phyloP scores from a whole-genome alignment of 2,113 vertebrate genomes.

The Noctilio leporinus region DNA sequence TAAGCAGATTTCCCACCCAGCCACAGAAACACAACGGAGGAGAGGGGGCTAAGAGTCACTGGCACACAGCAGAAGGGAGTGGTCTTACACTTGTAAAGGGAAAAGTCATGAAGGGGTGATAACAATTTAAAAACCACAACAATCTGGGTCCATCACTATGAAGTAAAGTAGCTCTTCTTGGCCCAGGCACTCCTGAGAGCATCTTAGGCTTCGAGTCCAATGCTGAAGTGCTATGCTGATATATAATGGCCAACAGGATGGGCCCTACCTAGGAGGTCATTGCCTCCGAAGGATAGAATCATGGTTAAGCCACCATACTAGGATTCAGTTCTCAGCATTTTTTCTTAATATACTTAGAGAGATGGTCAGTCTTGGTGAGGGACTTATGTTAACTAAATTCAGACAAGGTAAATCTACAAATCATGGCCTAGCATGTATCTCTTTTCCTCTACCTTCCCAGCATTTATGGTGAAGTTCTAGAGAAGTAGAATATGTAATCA shows the following conservation, averaged over 20 bases:
- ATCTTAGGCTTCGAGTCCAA: neutral
- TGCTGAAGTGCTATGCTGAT: neutral
- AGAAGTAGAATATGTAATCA: neutral
- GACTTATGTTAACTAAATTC: neutral
- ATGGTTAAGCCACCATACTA: neutral
- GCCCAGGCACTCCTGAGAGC: neutral
- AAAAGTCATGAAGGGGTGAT: neutral
- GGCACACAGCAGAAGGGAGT: neutral
- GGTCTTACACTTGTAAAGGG: neutral
- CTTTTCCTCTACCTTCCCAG: neutral
- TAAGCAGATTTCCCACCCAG: neutral
- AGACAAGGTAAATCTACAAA: neutral
- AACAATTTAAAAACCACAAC: neutral
- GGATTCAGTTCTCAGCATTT: neutral
- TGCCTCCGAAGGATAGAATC: neutral
- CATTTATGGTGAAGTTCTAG: neutral
- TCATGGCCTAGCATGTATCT: neutral
- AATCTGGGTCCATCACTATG: neutral
- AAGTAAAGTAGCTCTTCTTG: neutral
- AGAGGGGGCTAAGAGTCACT: neutral
- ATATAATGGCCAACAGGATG: neutral
- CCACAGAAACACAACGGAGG: neutral
- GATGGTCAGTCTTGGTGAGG: neutral
- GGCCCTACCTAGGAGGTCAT: no score
- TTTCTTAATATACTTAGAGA: neutral